phyloP scores from a whole-genome alignment of 2,797 vertebrate genomes.

The Gambelia wislizenii region DNA sequence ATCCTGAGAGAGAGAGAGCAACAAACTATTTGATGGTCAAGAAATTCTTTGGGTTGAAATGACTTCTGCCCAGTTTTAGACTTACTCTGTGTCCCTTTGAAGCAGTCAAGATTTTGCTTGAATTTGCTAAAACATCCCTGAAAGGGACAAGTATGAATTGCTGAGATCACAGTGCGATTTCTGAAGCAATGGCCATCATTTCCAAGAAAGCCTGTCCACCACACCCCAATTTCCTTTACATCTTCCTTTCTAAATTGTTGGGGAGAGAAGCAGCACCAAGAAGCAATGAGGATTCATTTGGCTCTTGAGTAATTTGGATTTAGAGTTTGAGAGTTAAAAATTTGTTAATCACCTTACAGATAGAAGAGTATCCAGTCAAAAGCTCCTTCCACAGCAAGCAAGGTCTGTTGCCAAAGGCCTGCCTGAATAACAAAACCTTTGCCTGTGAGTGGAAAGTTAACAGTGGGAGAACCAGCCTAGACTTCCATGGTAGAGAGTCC shows the following conservation, averaged over 20 bases:
- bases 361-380: not conserved
- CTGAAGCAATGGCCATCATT: slow-evolving; percentile 20
- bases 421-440: no score
- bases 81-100: not conserved
- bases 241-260: not conserved
- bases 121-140: not conserved
- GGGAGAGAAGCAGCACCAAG: not conserved
- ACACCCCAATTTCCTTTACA: not conserved
- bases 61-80: not conserved
- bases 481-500: no score
- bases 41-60: not conserved
- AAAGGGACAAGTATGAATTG: not conserved
- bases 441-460: no score
- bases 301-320: not conserved
- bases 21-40: not conserved
- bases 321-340: not conserved
- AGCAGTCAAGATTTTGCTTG: slow-evolving; percentile 7
- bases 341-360: not conserved
- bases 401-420: no score
- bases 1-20: not conserved
- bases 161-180: not conserved
- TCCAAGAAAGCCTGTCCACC: not conserved
- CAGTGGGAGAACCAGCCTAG: no score
- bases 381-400: no score
- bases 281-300: no score